Percentiles rank a stretch among this genome's conserved stretches.
These are phyloP conservation scores for Scylla paramamosain DNA, from an alignment of 1,140 invertebrate species.

Conservation along the genomic window DNA sequence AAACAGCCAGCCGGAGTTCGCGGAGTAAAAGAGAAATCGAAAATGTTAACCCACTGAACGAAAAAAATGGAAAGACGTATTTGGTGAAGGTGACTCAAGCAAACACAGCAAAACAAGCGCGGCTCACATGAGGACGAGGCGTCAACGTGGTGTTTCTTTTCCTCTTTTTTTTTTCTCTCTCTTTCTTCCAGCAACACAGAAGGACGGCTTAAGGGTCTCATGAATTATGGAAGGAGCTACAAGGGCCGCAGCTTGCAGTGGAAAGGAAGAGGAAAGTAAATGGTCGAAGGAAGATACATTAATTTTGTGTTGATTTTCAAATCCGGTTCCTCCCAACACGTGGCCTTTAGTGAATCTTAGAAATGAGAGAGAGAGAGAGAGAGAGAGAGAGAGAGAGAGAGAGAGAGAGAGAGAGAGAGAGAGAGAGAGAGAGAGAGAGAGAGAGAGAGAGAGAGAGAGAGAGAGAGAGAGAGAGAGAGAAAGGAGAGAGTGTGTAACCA, in stretches of 20 bases:
- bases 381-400: slow-evolving; percentile 52
- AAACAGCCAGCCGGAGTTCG: background rate
- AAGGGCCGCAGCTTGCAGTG: background rate
- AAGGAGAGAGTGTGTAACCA: background rate
- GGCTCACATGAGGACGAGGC: too few relatives aligned
- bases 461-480: too few relatives aligned
- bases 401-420: slow-evolving; percentile 52
- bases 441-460: background rate
- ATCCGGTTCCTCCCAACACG: background rate
- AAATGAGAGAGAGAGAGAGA: slow-evolving; percentile 43
- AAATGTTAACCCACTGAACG: too few relatives aligned
- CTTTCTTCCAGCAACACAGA: background rate
- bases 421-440: slow-evolving; percentile 52
- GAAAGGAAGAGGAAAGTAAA: background rate
- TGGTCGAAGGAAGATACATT: background rate
- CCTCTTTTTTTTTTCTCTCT: background rate
- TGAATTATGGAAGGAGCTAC: background rate
- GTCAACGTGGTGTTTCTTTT: too few relatives aligned
- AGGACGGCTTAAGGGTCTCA: background rate
- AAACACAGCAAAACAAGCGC: too few relatives aligned
- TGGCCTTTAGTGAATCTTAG: background rate
- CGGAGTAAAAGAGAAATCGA: background rate
- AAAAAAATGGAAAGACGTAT: too few relatives aligned
- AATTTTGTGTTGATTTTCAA: background rate
- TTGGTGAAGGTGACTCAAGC: too few relatives aligned